Conservation (phyloP, 2,797 vertebrate species). For the Acrossocheilus wenchowensis region DNA sequence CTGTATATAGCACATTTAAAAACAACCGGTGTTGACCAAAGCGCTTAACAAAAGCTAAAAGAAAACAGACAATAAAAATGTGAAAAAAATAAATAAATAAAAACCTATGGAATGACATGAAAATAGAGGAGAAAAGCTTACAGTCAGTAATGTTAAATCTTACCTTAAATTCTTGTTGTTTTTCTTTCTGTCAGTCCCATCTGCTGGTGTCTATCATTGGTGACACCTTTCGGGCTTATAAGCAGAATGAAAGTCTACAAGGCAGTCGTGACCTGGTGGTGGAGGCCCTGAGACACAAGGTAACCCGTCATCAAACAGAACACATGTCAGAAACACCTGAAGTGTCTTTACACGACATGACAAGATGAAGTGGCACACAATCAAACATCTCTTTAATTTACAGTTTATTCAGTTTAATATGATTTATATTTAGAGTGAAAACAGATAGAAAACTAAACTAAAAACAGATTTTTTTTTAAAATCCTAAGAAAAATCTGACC, state of each 20-base stretch:
- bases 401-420: background rate
- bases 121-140: background rate
- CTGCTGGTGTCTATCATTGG: slow-evolving; percentile 78
- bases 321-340: background rate
- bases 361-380: background rate
- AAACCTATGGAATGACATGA: background rate
- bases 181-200: slow-evolving; percentile 67
- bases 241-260: slow-evolving; percentile 55
- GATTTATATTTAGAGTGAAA: background rate
- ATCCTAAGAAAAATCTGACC: background rate
- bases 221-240: slow-evolving; percentile 69
- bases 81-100: background rate
- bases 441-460: background rate
- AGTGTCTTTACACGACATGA: background rate
- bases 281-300: slow-evolving; percentile 81
- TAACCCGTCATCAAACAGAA: slow-evolving; percentile 47
- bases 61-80: background rate
- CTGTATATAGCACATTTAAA: background rate
- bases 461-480: background rate
- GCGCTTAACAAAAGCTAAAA: background rate
- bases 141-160: background rate
- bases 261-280: slow-evolving; percentile 76
- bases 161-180: background rate
- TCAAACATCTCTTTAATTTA: background rate
- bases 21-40: background rate